These are phyloP conservation scores for Camelus bactrianus DNA, from an alignment of 2,113 vertebrate species.

Conservation along the genomic window DNA sequence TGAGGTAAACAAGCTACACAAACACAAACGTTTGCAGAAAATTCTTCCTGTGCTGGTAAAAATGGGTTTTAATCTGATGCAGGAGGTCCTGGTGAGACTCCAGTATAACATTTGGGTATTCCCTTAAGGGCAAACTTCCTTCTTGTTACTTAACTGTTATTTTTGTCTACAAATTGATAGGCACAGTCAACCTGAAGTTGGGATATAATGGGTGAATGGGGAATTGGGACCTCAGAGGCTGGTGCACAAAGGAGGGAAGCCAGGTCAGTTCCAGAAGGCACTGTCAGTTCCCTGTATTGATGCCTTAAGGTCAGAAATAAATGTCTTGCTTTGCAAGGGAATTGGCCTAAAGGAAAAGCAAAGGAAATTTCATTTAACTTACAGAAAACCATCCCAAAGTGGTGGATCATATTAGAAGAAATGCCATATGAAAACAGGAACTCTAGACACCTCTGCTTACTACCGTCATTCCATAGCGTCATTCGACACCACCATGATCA, in stretches of 20 bases:
- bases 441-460: not conserved
- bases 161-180: constrained; percentile 77
- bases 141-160: constrained; percentile 67
- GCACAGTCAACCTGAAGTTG: constrained; percentile 61
- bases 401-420: constrained; percentile 34
- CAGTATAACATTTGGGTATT: not conserved
- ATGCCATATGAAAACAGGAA: not conserved
- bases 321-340: constrained; percentile 58
- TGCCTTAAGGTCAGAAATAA: constrained; percentile 61
- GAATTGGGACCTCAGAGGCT: constrained; percentile 61
- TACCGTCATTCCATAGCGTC: not conserved
- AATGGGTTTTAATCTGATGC: constrained; percentile 72
- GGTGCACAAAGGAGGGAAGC: not conserved
- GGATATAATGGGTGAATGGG: constrained; percentile 62
- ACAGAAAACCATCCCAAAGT: constrained; percentile 45
- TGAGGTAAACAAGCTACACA: constrained; percentile 81
- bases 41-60: constrained; percentile 80
- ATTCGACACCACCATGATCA: not conserved
- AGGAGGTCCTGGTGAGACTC: constrained; percentile 74
- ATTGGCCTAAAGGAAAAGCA: constrained; percentile 68
- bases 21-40: constrained; percentile 82
- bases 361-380: constrained; percentile 64
- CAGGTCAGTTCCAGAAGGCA: constrained; percentile 28
- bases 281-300: constrained; percentile 39
- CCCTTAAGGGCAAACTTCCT: constrained; percentile 65